These are phyloP conservation scores for Amblyopsis hoosieri DNA, from an alignment of 2,797 vertebrate species.

Conservation along the genomic window DNA sequence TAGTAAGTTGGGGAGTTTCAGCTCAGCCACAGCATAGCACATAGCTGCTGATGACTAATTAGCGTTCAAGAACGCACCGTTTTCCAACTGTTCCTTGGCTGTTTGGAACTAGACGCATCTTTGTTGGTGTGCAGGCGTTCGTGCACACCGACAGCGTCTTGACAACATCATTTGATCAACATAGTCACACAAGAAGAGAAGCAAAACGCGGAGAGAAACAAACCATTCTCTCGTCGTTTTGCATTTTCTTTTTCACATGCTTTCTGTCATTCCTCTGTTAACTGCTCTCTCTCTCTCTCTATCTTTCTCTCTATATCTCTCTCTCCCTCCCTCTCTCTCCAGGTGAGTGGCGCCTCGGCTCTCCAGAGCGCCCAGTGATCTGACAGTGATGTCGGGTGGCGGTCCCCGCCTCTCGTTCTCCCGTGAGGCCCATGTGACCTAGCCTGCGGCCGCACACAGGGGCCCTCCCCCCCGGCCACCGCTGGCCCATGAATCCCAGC, in stretches of 20 bases:
- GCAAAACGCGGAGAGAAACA: slow-evolving; percentile 32
- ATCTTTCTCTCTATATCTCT: slow-evolving; percentile 4
- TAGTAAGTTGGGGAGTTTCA: slow-evolving; percentile 68
- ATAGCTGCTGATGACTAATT: slow-evolving; percentile 69
- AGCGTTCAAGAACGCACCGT: slow-evolving; percentile 33
- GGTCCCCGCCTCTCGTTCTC: slow-evolving; percentile 72
- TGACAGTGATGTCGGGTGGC: slow-evolving; percentile 79
- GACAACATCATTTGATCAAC: slow-evolving; percentile 11
- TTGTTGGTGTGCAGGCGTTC: slow-evolving; percentile 17
- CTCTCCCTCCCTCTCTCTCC: slow-evolving; percentile 3
- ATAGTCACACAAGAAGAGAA: not conserved
- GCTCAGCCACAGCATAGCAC: slow-evolving; percentile 45
- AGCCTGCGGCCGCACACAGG: slow-evolving; percentile 69
- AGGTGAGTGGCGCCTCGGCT: slow-evolving; percentile 69
- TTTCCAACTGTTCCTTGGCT: slow-evolving; percentile 42
- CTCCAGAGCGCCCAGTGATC: slow-evolving; percentile 54
- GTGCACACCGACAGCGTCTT: slow-evolving; percentile 37
- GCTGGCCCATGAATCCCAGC: slow-evolving; percentile 83
- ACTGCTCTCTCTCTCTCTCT: slow-evolving; percentile 7
- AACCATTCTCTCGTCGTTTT: slow-evolving; percentile 15
- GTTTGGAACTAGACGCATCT: slow-evolving; percentile 22
- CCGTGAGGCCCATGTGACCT: slow-evolving; percentile 85
- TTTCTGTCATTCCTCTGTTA: not conserved
- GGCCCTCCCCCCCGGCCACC: slow-evolving; percentile 60
- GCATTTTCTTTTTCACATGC: slow-evolving; percentile 12